Conservation (phyloP, 2,888 invertebrate species). For the Archips crataeganus region DNA sequence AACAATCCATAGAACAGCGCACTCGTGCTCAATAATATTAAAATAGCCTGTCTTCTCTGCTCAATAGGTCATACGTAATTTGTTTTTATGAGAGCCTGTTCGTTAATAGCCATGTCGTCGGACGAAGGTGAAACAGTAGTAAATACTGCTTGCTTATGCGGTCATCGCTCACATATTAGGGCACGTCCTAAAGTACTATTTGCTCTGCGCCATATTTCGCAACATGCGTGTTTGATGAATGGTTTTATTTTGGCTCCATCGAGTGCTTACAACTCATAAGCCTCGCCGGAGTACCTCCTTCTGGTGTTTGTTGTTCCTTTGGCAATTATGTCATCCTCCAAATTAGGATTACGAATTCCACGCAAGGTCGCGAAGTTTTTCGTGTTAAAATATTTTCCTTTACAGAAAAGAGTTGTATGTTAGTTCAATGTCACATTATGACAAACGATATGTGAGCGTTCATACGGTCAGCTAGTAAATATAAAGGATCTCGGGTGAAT, state of each 20-base stretch:
- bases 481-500: constrained; percentile 37
- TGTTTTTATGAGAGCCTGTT: constrained; percentile 54
- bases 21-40: constrained; percentile 51
- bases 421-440: constrained; percentile 28
- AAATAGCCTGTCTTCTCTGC: constrained; percentile 48
- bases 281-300: constrained; percentile 33
- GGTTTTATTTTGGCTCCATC: constrained; percentile 35
- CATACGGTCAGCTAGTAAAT: constrained; percentile 42
- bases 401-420: constrained; percentile 11
- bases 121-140: constrained; percentile 69
- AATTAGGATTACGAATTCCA: constrained; percentile 40
- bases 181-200: constrained; percentile 53
- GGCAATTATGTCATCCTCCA: constrained; percentile 51
- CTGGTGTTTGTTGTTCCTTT: constrained; percentile 44
- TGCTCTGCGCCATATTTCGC: constrained; percentile 33
- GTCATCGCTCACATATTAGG: constrained; percentile 75
- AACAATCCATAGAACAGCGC: constrained; percentile 48
- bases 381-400: constrained; percentile 19
- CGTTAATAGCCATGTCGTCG: constrained; percentile 42
- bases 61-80: constrained; percentile 53
- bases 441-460: constrained; percentile 28
- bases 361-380: constrained; percentile 36
- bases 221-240: constrained; percentile 28
- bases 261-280: constrained; percentile 20
- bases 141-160: constrained; percentile 63